Conservation (phyloP, 2,113 vertebrate species). For the Pristiophorus japonicus region DNA sequence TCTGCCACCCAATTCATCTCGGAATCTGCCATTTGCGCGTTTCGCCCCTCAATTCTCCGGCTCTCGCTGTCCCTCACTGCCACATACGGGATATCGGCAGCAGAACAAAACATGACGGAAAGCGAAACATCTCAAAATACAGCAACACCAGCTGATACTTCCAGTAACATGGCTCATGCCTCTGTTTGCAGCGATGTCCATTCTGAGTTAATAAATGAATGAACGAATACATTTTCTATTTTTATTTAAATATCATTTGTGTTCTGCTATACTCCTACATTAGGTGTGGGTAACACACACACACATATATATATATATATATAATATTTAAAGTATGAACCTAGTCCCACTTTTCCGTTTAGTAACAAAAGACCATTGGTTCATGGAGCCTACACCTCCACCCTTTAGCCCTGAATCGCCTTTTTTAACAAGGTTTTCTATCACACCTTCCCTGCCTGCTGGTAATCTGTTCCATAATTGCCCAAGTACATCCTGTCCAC, state of each 20-base stretch:
- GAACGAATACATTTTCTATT: neutral
- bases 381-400: neutral
- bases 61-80: too few relatives aligned
- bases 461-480: neutral
- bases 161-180: neutral
- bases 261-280: neutral
- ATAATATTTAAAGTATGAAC: neutral
- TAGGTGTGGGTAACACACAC: neutral
- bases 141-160: neutral
- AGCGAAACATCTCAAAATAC: neutral
- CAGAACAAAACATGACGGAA: neutral
- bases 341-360: neutral
- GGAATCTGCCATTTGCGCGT: slow-evolving; percentile 47
- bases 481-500: too few relatives aligned
- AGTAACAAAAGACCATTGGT: neutral
- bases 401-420: neutral
- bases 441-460: neutral
- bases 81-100: neutral
- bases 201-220: neutral
- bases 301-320: neutral
- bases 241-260: neutral
- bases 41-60: too few relatives aligned
- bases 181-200: neutral
- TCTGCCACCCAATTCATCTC: slow-evolving; percentile 69
- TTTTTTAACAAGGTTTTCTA: neutral